Conservation (phyloP, 2,113 vertebrate genomes). For the Stomatorhinus ivindoensis region DNA sequence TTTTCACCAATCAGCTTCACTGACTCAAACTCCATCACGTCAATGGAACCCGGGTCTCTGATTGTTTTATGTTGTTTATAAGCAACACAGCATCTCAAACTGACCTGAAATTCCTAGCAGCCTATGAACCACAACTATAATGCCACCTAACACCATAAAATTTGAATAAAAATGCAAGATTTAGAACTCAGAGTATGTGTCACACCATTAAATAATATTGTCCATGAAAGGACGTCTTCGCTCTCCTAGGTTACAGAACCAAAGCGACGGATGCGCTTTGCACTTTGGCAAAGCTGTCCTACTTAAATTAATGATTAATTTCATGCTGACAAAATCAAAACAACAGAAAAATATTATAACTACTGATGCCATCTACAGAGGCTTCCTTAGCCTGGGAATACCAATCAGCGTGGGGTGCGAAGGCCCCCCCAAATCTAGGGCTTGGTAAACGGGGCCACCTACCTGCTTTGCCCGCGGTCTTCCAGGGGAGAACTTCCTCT, state of each 20-base stretch:
- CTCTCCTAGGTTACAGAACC: neutral
- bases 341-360: slow-evolving; percentile 8
- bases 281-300: slow-evolving; percentile 25
- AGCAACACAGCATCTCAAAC: neutral
- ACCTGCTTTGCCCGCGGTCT: slow-evolving; percentile 88
- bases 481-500: slow-evolving; percentile 94
- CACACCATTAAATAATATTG: slow-evolving; percentile 35
- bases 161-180: neutral
- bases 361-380: neutral
- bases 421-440: slow-evolving; percentile 46
- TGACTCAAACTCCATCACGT: neutral
- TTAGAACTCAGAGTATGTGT: slow-evolving; percentile 28
- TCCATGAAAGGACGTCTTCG: slow-evolving; percentile 20
- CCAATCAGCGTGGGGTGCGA: slow-evolving; percentile 28
- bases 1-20: neutral
- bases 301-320: slow-evolving; percentile 36
- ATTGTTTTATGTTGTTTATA: neutral
- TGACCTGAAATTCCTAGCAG: neutral
- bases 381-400: neutral
- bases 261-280: neutral
- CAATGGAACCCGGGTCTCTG: neutral
- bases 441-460: slow-evolving; percentile 34
- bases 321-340: slow-evolving; percentile 28
- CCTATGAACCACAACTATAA: neutral
- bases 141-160: neutral